These are phyloP conservation scores for Dorcus hopei DNA, from an alignment of 2,888 invertebrate genomes.

Conservation along the genomic window DNA sequence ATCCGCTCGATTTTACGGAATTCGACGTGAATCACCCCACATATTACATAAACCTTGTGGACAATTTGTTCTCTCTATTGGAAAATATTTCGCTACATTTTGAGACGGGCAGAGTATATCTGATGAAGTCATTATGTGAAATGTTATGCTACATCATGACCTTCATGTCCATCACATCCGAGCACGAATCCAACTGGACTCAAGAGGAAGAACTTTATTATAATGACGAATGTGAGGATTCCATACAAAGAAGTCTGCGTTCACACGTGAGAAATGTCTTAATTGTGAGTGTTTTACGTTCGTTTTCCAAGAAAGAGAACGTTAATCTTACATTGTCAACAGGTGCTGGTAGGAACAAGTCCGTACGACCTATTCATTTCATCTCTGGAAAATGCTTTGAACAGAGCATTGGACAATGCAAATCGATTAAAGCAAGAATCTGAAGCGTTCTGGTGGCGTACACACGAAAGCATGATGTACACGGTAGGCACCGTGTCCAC, in stretches of 20 bases:
- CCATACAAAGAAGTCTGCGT: constrained; percentile 10
- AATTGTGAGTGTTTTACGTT: constrained; percentile 9
- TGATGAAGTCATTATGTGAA: constrained; percentile 19
- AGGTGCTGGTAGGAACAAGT: constrained; percentile 7
- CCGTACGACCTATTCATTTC: constrained; percentile 6
- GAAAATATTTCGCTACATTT: constrained; percentile 12
- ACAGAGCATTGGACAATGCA: constrained; percentile 6
- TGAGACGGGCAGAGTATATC: constrained; percentile 11
- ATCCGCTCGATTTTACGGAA: constrained; percentile 19
- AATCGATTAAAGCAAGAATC: constrained; percentile 7
- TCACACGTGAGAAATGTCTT: constrained; percentile 13
- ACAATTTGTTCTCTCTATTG: constrained; percentile 20
- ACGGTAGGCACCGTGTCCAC: not conserved
- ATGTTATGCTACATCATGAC: constrained; percentile 21
- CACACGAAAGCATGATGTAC: constrained; percentile 18
- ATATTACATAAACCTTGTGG: constrained; percentile 15
- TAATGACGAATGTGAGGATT: constrained; percentile 15
- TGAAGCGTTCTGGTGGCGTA: constrained; percentile 11
- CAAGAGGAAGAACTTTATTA: constrained; percentile 15
- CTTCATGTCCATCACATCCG: constrained; percentile 23
- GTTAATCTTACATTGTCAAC: not conserved
- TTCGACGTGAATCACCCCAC: constrained; percentile 13
- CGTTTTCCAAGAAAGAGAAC: not conserved
- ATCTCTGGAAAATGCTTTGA: constrained; percentile 5
- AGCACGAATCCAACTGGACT: constrained; percentile 21